Evolutionary conservation across 2,888 invertebrate species (phyloP).

Genomic region (Tipula unca): DNA sequence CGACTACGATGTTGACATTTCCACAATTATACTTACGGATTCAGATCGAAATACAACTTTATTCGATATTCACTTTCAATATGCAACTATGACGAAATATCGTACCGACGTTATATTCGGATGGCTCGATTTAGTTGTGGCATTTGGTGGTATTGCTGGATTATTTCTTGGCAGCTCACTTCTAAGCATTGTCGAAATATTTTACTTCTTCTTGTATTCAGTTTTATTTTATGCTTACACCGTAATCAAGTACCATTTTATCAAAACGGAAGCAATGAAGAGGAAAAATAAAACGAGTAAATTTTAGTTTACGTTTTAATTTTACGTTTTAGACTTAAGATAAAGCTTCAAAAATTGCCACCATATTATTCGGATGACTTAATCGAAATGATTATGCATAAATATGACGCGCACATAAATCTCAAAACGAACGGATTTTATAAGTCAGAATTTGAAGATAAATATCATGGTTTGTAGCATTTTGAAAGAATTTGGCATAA

Average conservation of each 20-base stretch:
- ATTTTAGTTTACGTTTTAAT: too few species aligned
- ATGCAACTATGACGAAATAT: constrained; percentile 32
- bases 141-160: constrained; percentile 35
- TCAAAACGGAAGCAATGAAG: not conserved
- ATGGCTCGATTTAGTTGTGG: constrained; percentile 33
- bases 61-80: constrained; percentile 32
- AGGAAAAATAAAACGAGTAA: not conserved
- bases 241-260: constrained; percentile 26
- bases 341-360: too few species aligned
- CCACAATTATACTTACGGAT: constrained; percentile 22
- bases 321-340: too few species aligned
- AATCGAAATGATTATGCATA: too few species aligned
- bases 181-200: constrained; percentile 41
- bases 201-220: constrained; percentile 39
- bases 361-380: too few species aligned
- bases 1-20: constrained; percentile 26
- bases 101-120: constrained; percentile 32
- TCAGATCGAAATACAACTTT: not conserved
- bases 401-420: too few species aligned
- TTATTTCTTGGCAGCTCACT: constrained; percentile 37
- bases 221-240: constrained; percentile 29
- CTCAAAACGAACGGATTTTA: too few species aligned
- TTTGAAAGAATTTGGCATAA: too few species aligned
- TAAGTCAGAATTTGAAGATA: too few species aligned
- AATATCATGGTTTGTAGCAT: too few species aligned